phyloP scores from a whole-genome alignment of 2,888 invertebrate species.

The Scaptomyza cyrtandrae region DNA sequence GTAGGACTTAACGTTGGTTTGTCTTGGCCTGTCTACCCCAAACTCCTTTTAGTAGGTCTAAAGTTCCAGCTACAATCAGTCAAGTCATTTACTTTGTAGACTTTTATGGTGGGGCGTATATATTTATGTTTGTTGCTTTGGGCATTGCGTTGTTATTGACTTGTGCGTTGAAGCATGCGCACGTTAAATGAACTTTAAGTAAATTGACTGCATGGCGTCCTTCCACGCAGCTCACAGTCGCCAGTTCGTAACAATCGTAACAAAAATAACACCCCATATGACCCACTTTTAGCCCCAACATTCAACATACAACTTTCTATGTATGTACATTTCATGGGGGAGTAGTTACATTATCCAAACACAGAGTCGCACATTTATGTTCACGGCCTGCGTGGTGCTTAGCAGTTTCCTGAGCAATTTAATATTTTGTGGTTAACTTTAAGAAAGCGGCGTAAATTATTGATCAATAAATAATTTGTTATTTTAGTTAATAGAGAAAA shows the following conservation, averaged over 20 bases:
- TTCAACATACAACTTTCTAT: conserved; percentile 32
- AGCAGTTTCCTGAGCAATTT: no score
- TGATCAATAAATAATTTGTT: no score
- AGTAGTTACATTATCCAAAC: background rate
- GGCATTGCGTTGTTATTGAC: conserved; percentile 64
- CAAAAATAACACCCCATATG: conserved; percentile 42
- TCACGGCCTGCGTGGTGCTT: conserved; percentile 1
- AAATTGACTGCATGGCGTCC: conserved; percentile 44
- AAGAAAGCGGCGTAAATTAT: background rate
- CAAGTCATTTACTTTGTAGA: conserved; percentile 1
- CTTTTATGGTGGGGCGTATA: background rate
- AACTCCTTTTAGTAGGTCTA: background rate
- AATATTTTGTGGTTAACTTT: background rate
- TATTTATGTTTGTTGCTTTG: background rate
- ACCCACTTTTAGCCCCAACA: conserved; percentile 60
- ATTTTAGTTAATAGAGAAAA: no score
- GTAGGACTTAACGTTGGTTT: background rate
- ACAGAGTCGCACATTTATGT: conserved; percentile 11
- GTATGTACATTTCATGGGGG: conserved; percentile 1
- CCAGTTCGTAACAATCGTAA: conserved; percentile 27
- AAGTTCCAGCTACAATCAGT: conserved; percentile 10
- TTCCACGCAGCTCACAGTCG: no score
- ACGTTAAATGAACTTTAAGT: conserved; percentile 63
- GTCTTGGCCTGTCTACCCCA: conserved; percentile 8
- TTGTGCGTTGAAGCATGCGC: conserved; percentile 48